A percentile compares a stretch with the other conserved stretches of the same genome.
These are phyloP conservation scores for Catostylus mosaicus DNA, from an alignment of 30 jellyfish, hydroid and myxozoan species.

Conservation along the genomic window DNA sequence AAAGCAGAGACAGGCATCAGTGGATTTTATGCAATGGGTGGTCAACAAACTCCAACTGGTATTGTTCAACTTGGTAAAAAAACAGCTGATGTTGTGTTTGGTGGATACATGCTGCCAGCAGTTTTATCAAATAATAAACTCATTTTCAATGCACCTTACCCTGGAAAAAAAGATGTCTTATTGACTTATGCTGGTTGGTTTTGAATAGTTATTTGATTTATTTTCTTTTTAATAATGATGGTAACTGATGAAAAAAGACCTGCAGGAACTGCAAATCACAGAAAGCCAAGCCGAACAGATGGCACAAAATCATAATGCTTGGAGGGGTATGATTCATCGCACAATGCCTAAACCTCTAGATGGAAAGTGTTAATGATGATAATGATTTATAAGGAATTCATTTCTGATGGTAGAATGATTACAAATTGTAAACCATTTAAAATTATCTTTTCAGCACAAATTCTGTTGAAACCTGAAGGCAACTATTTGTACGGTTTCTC, in stretches of 20 bases:
- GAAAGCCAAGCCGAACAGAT: too few species aligned
- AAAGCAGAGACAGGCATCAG: slow-evolving; percentile 47
- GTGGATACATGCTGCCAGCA: slow-evolving; percentile 52
- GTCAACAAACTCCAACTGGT: slow-evolving; percentile 48
- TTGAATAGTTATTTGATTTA: too few species aligned
- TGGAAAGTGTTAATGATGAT: too few species aligned
- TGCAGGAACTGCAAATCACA: too few species aligned
- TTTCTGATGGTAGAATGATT: too few species aligned
- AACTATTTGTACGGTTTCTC: slow-evolving; percentile 35
- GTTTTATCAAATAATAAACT: slow-evolving; percentile 22
- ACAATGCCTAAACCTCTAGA: too few species aligned
- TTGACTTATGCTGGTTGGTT: slow-evolving; percentile 58
- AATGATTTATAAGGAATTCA: too few species aligned
- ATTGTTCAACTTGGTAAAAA: slow-evolving; percentile 51
- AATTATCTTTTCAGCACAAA: slow-evolving; percentile 20
- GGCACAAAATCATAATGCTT: too few species aligned
- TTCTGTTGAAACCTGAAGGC: slow-evolving; percentile 51
- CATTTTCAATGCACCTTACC: slow-evolving; percentile 48
- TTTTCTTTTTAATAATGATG: too few species aligned
- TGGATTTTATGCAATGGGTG: slow-evolving; percentile 44
- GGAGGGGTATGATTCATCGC: too few species aligned
- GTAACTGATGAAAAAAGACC: too few species aligned
- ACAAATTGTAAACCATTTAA: neutral
- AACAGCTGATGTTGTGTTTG: slow-evolving; percentile 34
- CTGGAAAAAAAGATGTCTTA: slow-evolving; percentile 10